Percentiles rank a stretch among this genome's conserved stretches.
Conservation (phyloP, 2,888 invertebrate genomes). For the Epistrophe eligans region DNA sequence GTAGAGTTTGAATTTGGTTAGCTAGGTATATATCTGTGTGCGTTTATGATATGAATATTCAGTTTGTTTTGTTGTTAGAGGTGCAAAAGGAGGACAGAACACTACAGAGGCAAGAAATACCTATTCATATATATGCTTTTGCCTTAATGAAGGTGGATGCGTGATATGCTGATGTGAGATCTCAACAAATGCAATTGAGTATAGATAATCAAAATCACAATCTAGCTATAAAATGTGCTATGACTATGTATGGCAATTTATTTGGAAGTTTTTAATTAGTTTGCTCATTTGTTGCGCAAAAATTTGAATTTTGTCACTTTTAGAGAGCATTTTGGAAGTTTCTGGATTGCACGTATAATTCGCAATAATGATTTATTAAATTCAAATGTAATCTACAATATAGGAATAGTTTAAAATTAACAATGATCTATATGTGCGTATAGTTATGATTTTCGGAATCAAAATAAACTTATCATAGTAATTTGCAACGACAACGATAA, state of each 20-base stretch:
- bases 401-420: no score
- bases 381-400: background rate
- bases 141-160: background rate
- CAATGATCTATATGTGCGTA: no score
- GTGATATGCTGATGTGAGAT: constrained; percentile 1
- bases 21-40: background rate
- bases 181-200: constrained; percentile 9
- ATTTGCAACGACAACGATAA: no score
- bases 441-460: no score
- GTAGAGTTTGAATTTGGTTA: constrained; percentile 16
- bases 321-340: no score
- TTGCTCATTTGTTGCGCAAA: constrained; percentile 12
- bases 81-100: background rate
- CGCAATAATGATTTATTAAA: background rate
- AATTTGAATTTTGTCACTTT: background rate
- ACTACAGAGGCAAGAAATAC: background rate
- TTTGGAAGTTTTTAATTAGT: constrained; percentile 20
- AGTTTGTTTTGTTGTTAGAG: background rate
- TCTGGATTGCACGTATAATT: no score
- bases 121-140: background rate
- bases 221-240: background rate
- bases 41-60: constrained; percentile 8
- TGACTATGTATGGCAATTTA: background rate
- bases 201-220: background rate
- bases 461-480: no score